These are phyloP conservation scores for Portunus trituberculatus DNA, from an alignment of 1,140 invertebrate genomes.

Conservation along the genomic window DNA sequence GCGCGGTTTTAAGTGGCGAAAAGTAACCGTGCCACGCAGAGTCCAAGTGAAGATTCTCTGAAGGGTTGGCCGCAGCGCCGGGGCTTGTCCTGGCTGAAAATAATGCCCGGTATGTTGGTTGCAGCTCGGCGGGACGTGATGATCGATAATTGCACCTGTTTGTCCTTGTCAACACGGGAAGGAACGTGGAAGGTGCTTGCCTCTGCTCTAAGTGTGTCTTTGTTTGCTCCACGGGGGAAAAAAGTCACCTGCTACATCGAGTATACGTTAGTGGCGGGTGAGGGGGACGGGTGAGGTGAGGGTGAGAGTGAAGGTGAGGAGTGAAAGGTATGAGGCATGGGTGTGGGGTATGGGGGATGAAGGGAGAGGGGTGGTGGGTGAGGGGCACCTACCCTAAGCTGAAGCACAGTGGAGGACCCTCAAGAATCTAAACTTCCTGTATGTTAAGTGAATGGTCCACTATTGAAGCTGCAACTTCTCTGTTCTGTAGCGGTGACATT, in stretches of 20 bases:
- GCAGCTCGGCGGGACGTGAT: neutral
- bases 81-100: neutral
- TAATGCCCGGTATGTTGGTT: neutral
- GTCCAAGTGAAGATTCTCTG: neutral
- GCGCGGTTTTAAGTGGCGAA: no score
- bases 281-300: no score
- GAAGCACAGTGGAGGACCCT: neutral
- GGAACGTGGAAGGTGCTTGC: neutral
- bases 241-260: neutral
- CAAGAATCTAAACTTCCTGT: neutral
- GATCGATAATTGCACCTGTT: constrained; percentile 22
- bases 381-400: neutral
- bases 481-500: no score
- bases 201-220: neutral
- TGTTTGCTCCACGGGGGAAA: neutral
- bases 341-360: neutral
- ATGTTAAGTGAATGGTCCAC: neutral
- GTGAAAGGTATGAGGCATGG: neutral
- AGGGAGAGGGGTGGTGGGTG: neutral
- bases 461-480: neutral
- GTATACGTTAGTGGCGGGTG: neutral
- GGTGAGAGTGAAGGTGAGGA: no score
- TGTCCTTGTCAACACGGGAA: neutral
- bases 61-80: neutral
- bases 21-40: no score